phyloP scores from a whole-genome alignment of 2,113 vertebrate species.

The Bos javanicus region DNA sequence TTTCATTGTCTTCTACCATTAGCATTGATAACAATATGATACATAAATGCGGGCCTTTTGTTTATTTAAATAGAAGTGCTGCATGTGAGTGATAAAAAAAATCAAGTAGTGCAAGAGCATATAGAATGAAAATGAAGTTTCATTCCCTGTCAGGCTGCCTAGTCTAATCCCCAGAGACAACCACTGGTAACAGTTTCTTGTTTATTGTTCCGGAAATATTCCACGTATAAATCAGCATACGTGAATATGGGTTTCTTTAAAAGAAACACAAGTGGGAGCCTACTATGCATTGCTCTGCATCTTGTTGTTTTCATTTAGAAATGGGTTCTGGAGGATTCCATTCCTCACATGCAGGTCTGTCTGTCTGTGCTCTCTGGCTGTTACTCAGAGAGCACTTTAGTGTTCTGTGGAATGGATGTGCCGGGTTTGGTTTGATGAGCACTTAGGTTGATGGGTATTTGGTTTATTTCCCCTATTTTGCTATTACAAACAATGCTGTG shows the following conservation, averaged over 20 bases:
- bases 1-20: background rate
- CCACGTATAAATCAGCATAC: slow-evolving; percentile 7
- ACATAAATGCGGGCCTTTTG: background rate
- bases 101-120: background rate
- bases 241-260: background rate
- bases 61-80: background rate
- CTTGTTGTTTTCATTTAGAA: background rate
- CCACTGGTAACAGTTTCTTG: background rate
- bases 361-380: no score
- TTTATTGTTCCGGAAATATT: slow-evolving; percentile 10
- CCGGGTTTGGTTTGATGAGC: background rate
- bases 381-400: background rate
- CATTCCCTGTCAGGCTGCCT: background rate
- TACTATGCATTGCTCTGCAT: background rate
- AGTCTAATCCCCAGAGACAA: background rate
- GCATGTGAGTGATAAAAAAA: background rate
- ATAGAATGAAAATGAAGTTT: background rate
- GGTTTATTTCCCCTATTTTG: background rate
- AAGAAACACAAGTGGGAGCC: background rate
- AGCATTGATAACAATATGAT: background rate
- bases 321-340: background rate
- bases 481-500: background rate
- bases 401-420: no score
- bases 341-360: background rate
- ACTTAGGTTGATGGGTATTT: background rate